phyloP scores from a whole-genome alignment of 1,140 invertebrate species.

The Eupristina koningsbergeri region DNA sequence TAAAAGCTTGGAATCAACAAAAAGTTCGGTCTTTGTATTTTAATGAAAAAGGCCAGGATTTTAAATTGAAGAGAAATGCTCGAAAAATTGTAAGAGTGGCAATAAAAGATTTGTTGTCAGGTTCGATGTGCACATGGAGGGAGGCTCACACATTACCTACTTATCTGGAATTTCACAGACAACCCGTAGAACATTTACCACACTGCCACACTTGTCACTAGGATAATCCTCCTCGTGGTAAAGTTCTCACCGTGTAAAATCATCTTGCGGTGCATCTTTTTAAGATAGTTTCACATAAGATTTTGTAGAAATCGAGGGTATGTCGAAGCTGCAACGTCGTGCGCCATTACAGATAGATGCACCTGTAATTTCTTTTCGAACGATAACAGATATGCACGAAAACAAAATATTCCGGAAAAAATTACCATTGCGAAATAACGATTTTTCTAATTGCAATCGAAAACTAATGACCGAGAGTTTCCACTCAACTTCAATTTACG shows the following conservation, averaged over 20 bases:
- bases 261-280: slow-evolving; percentile 50
- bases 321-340: not conserved
- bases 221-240: slow-evolving; percentile 64
- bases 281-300: slow-evolving; percentile 46
- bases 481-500: too few species aligned
- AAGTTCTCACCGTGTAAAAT: slow-evolving; percentile 64
- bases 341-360: not conserved
- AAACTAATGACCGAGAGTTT: not conserved
- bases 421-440: too few species aligned
- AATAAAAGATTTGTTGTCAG: slow-evolving; percentile 18
- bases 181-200: slow-evolving; percentile 31
- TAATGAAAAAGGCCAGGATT: too few species aligned
- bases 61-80: not conserved
- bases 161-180: slow-evolving; percentile 46
- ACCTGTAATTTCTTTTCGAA: not conserved
- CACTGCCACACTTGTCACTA: slow-evolving; percentile 40
- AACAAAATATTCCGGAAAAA: too few species aligned
- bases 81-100: not conserved
- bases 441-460: not conserved
- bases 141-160: slow-evolving; percentile 46
- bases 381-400: not conserved
- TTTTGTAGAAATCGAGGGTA: slow-evolving; percentile 28
- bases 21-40: too few species aligned
- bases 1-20: not conserved
- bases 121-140: not conserved